Evolutionary conservation across 37 sponge, comb jelly and placozoan species (phyloP), one percentile per base, ranked within the genome.

Genomic region (Beroe forskalii): DNA sequence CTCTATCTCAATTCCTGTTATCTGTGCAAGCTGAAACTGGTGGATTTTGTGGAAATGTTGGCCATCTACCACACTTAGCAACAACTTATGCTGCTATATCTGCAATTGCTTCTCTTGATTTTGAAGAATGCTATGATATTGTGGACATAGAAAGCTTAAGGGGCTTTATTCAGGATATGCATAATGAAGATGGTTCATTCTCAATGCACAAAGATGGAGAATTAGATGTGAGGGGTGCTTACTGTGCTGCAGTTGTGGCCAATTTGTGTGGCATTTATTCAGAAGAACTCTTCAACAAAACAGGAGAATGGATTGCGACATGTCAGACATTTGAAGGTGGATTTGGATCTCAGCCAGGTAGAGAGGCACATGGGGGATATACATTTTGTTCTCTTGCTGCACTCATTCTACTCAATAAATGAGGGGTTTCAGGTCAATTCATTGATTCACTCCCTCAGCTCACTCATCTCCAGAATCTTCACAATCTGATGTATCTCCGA

Each of bases 121-220:
- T 93, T 25, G 90, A 92, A 33, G 93, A 93, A 40, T 97, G 95
- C 4, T 96, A 94, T 90, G 55, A 90, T 19, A 91, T 76, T 25
- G 94, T 97, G 75, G 92, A 95, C 63, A 93, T 92, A 92, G 76
- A 25, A 2, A 61, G 12, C 32, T 43, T 76, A 30, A 38, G 1
- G 40, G 8, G 19, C 31, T 96, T 93, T 62, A 67, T 97, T 41
- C 40, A 62, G 4, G 83, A 66, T 20, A 62, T 94, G 93, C 94
- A 94, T 48, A 95, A 93, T 76, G 33, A 38, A 20, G 95, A 95
- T 86, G 99, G 99, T 4, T 91, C 95, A 23, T 96, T 94, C 41
- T 90, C 93, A 35, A 96, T 97, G 96, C 99, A 97, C 86, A 76
- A 91, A 22, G 99, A 96, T 92, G 99, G 99, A 37, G 99, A 97